Base-by-base conservation (phyloP, 2,797 vertebrate genomes). In the Spheniscus humboldti region DNA sequence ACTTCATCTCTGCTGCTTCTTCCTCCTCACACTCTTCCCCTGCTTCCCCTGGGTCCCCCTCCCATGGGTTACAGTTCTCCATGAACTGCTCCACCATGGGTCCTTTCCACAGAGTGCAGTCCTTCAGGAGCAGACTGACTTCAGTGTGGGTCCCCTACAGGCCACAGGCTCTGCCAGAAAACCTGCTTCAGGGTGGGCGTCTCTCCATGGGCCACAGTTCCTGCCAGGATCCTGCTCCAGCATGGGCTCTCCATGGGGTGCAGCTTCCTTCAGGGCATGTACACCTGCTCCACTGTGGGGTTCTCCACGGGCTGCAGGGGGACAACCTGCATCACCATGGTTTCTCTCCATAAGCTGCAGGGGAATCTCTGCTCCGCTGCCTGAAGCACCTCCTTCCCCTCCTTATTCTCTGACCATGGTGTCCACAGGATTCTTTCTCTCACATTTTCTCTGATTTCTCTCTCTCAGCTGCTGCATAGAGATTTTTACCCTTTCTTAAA, bases 1-100 rank as follows among this genome's bases (percentile, higher is more conserved):
- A 55, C 7, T 53, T 78, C 3, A 1, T 66, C 35, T 69, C 13
- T 66, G 10, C 4, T 2, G 3, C 1, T 33, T 7, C 6, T 55
- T 84, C 16, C 7, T 76, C 22, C 35, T 68, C 28, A 30, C 11
- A 24, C 5, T 50, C 31, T 47, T 86, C 9, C 2, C 11, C 17
- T 56, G 3, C 4, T 89, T 41, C 41, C 41, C 41, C 41, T 41
- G 3, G 3, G 9, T 57, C 27, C 9, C 6, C 10, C 11, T 86
- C 11, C 16, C 17, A 39, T 2, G 3, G 8, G 9, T 11, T 52
- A 8, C 3, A n/a, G 67, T 75, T 84, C 53, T 52, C 45, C 14
- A 37, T 4, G 3, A 69, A 45, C 23, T 69, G 5, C 2, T 59
- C 9, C 18, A 63, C 5, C 15, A 7, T 20, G 19, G 17, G 13